Percentiles rank a stretch among this genome's conserved stretches.
Conservation (phyloP, 2,797 vertebrate species). For the Falco columbarius region DNA sequence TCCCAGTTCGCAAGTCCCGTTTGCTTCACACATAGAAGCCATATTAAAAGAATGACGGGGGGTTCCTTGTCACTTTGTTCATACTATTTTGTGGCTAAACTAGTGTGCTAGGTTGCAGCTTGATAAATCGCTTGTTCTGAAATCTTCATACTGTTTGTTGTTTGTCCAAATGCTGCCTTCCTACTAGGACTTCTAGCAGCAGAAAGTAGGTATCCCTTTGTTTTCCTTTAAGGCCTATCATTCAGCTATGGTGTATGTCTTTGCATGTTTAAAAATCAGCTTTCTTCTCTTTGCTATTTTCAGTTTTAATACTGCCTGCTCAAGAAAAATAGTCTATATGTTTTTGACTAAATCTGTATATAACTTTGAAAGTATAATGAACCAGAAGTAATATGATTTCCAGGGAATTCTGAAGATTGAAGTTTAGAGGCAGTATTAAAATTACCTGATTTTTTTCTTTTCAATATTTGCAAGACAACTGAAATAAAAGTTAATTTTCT, state of each 20-base stretch:
- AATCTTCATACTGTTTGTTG: constrained; percentile 82
- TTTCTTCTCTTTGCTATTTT: constrained; percentile 64
- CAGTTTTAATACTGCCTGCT: constrained; percentile 79
- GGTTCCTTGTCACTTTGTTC: background rate
- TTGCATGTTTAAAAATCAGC: constrained; percentile 75
- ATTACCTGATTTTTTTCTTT: background rate
- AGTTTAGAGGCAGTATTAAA: constrained; percentile 76
- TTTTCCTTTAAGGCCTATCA: constrained; percentile 80
- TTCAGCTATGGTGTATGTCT: constrained; percentile 75
- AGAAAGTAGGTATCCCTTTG: constrained; percentile 96
- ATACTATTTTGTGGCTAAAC: constrained; percentile 62
- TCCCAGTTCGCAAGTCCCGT: background rate
- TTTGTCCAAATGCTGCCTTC: constrained; percentile 90
- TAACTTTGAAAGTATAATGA: background rate
- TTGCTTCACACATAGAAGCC: background rate
- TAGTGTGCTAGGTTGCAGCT: constrained; percentile 69
- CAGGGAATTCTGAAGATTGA: background rate
- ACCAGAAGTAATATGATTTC: background rate
- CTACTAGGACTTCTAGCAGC: constrained; percentile 96
- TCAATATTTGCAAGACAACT: constrained; percentile 13
- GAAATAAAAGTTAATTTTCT: constrained; percentile 11
- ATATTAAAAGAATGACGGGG: background rate
- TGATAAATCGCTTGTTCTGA: constrained; percentile 78
- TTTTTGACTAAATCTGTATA: background rate
- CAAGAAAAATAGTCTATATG: background rate